Base-by-base conservation (phyloP, 1,140 invertebrate genomes). In the Teleogryllus occipitalis region DNA sequence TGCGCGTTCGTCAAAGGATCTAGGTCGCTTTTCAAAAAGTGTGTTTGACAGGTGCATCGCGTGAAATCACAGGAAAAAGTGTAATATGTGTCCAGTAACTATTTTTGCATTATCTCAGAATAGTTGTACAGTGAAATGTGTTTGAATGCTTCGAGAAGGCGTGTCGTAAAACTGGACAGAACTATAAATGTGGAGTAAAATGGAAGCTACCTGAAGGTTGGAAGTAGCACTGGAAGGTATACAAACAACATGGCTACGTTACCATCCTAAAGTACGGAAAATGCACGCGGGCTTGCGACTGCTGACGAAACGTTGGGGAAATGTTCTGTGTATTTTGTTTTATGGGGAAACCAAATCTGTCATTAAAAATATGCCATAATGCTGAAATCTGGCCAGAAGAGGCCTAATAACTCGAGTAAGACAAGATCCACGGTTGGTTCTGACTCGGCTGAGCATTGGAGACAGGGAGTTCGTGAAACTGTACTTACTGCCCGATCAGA, bases 311-410 rank as follows among this genome's bases (percentile, higher is more conserved):
- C 39, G 73, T 80, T 48, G 3, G 73, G 48, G 74, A 46, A 18
- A 46, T 75, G 39, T 54, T 65, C 27, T n/a, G 73, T 73, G 8
- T 74, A 21, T 74, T 76, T 80, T 81, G 8, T 65, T 78, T 75
- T 77, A 78, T 77, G 75, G 80, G 78, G 78, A 78, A 47, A 78
- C 72, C 14, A 76, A 82, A 22, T 78, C 76, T 39, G 47, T 80
- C 8, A 46, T 74, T 18, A 49, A 83, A 81, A 83, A 77, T 83
- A 84, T 84, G 83, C 82, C 83, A 84, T 83, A 83, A 84, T 84
- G 83, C 82, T 82, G 82, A 84, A 83, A 82, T 75, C 81, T 84
- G 83, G 83, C 83, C 83, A 84, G 78, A 84, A 83, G 80, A 83
- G 83, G 83, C 83, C 83, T 81, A 84, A 76, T 80, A 83, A 81